phyloP scores from a whole-genome alignment of 2,113 vertebrate genomes.

The Mola mola region DNA sequence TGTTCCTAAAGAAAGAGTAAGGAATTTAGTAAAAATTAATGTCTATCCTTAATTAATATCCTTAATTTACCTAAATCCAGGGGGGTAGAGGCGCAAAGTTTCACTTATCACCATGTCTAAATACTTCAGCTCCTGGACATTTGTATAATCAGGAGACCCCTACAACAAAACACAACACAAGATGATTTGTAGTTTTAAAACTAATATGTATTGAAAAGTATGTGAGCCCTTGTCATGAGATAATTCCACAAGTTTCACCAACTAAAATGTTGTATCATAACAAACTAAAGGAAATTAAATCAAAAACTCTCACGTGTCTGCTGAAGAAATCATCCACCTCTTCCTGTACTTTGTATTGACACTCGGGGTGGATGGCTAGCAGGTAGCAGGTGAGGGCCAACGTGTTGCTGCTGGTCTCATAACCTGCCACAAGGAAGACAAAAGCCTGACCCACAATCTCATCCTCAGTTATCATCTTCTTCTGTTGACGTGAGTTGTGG shows the following conservation, averaged over 20 bases:
- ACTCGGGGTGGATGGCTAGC: slow-evolving; percentile 87
- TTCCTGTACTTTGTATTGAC: slow-evolving; percentile 84
- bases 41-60: not conserved
- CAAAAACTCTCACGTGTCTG: slow-evolving; percentile 82
- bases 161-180: slow-evolving; percentile 71
- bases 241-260: not conserved
- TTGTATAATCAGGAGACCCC: slow-evolving; percentile 83
- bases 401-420: slow-evolving; percentile 89
- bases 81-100: slow-evolving; percentile 91
- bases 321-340: slow-evolving; percentile 88
- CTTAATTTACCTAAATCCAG: slow-evolving; percentile 88
- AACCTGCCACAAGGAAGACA: slow-evolving; percentile 91
- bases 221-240: not conserved
- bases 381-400: slow-evolving; percentile 90
- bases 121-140: slow-evolving; percentile 89
- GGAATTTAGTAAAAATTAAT: not conserved
- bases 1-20: too few relatives aligned
- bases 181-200: not conserved
- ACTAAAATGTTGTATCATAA: not conserved
- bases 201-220: too few relatives aligned
- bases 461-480: slow-evolving; percentile 84
- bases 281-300: not conserved
- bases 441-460: slow-evolving; percentile 92
- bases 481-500: slow-evolving; percentile 38
- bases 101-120: slow-evolving; percentile 94